phyloP scores from a whole-genome alignment of 2,888 invertebrate genomes.

The Galerucella nymphaeae region DNA sequence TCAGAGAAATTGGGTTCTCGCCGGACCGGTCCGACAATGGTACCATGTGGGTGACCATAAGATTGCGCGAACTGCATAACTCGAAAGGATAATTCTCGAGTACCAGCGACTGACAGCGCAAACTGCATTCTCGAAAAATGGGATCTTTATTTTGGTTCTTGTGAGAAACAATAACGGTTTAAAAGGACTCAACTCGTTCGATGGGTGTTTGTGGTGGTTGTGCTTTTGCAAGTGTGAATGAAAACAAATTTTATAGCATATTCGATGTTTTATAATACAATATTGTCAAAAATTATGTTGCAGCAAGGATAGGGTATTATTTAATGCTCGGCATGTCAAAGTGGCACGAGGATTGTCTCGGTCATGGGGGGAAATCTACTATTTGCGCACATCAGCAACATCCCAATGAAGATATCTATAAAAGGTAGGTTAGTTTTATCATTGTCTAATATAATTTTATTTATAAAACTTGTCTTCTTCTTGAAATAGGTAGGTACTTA shows the following conservation, averaged over 20 bases:
- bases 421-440: conserved; percentile 49
- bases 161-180: conserved; percentile 19
- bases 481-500: not conserved
- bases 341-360: conserved; percentile 61
- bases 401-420: conserved; percentile 53
- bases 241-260: not conserved
- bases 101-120: conserved; percentile 30
- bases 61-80: conserved; percentile 31
- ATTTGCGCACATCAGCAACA: conserved; percentile 53
- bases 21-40: conserved; percentile 39
- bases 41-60: conserved; percentile 45
- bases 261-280: not conserved
- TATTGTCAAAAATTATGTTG: conserved; percentile 3
- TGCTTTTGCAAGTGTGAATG: not conserved
- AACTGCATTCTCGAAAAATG: conserved; percentile 41
- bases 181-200: not conserved
- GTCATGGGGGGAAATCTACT: conserved; percentile 58
- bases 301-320: conserved; percentile 40
- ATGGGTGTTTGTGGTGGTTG: not conserved
- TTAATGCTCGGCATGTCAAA: conserved; percentile 57
- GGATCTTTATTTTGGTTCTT: conserved; percentile 50
- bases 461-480: conserved; percentile 26
- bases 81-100: conserved; percentile 44
- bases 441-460: too few species aligned
- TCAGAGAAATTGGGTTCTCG: conserved; percentile 33